Evolutionary conservation across 2,888 invertebrate genomes (phyloP).

Genomic region (Podotricha telesiphe): DNA sequence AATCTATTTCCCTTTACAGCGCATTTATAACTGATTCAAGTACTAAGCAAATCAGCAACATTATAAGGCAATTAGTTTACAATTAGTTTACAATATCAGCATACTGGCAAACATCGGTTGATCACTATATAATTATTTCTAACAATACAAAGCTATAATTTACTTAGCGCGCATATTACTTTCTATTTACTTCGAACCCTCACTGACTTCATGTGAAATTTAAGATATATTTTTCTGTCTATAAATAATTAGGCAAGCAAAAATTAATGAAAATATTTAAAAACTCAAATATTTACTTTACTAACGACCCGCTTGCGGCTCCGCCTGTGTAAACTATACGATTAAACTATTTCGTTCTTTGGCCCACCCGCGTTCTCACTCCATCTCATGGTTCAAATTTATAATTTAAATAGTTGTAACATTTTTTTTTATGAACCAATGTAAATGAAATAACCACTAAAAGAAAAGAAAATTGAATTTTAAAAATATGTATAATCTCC

Average conservation of each 20-base stretch:
- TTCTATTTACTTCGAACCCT: neutral
- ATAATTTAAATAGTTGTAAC: too few relatives aligned
- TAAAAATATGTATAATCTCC: neutral
- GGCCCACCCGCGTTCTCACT: too few relatives aligned
- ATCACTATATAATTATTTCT: neutral
- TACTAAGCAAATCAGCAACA: constrained; percentile 45
- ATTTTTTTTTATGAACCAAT: too few relatives aligned
- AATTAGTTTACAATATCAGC: constrained; percentile 3
- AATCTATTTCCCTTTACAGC: constrained; percentile 53
- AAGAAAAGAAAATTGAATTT: neutral
- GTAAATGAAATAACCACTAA: too few relatives aligned
- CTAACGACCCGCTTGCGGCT: too few relatives aligned
- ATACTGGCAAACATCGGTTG: neutral
- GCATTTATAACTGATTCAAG: constrained; percentile 49
- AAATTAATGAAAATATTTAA: too few relatives aligned
- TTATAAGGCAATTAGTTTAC: constrained; percentile 29
- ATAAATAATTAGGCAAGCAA: too few relatives aligned
- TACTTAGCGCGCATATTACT: neutral
- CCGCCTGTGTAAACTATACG: too few relatives aligned
- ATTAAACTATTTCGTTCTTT: too few relatives aligned
- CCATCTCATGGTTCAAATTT: too few relatives aligned
- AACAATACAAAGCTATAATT: neutral
- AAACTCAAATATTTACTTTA: too few relatives aligned
- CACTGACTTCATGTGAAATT: neutral
- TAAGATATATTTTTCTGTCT: too few relatives aligned